phyloP scores from a whole-genome alignment of 2,888 invertebrate species.

The Leistus spinibarbis region DNA sequence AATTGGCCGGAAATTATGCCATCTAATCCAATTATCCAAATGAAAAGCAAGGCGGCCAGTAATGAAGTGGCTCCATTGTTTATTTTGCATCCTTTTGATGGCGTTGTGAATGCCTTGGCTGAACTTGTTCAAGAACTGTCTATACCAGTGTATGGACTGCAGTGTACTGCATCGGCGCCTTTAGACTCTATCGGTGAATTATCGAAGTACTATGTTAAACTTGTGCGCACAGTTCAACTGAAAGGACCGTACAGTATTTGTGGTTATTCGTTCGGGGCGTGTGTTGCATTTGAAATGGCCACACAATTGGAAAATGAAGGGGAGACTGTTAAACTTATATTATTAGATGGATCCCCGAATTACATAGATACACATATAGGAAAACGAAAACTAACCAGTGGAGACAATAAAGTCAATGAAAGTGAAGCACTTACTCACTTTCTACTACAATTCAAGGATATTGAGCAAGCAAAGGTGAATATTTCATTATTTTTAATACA shows the following conservation, averaged over 20 bases:
- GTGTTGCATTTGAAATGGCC: slow-evolving; percentile 95
- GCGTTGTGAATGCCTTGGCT: slow-evolving; percentile 74
- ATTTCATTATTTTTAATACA: no score
- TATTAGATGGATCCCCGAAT: slow-evolving; percentile 90
- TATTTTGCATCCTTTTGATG: slow-evolving; percentile 88
- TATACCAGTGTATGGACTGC: slow-evolving; percentile 85
- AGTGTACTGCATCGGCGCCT: slow-evolving; percentile 81
- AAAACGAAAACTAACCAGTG: slow-evolving; percentile 66
- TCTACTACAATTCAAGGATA: slow-evolving; percentile 76
- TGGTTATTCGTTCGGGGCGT: slow-evolving; percentile 96
- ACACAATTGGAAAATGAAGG: slow-evolving; percentile 74
- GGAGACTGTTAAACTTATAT: slow-evolving; percentile 67
- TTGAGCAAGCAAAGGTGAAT: slow-evolving; percentile 73
- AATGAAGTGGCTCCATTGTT: slow-evolving; percentile 65
- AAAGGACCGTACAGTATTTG: slow-evolving; percentile 85
- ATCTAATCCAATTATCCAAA: slow-evolving; percentile 69
- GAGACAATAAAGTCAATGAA: slow-evolving; percentile 65
- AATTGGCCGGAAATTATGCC: slow-evolving; percentile 75
- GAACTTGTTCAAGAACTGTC: slow-evolving; percentile 74
- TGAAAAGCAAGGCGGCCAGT: slow-evolving; percentile 64
- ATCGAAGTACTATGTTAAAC: slow-evolving; percentile 73
- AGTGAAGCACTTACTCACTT: slow-evolving; percentile 83
- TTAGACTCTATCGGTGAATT: slow-evolving; percentile 72
- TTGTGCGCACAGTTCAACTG: slow-evolving; percentile 77
- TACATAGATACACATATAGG: slow-evolving; percentile 80